These are phyloP conservation scores for Enteromius viviparus DNA, from an alignment of 2,797 vertebrate genomes.

Conservation along the genomic window DNA sequence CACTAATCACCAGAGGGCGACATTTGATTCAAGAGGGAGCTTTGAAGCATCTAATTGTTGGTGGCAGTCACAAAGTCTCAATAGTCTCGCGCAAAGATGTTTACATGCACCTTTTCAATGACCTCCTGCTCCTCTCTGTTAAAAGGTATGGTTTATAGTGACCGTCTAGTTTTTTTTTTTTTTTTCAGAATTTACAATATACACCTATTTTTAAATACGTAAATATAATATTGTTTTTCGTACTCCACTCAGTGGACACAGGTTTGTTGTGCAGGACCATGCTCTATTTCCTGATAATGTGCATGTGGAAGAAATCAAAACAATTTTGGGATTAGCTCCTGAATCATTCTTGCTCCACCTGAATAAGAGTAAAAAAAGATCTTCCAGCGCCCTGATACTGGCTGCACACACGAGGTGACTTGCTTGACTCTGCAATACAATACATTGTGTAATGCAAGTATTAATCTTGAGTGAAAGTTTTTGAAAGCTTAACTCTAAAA, in stretches of 20 bases:
- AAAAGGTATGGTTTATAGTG: constrained; percentile 66
- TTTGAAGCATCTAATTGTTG: constrained; percentile 69
- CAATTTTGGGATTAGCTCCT: constrained; percentile 69
- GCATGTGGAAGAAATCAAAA: constrained; percentile 66
- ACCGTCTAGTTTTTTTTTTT: too few relatives aligned
- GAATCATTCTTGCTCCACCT: constrained; percentile 76
- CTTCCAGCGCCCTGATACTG: constrained; percentile 70
- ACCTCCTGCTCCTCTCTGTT: constrained; percentile 78
- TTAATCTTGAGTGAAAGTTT: not conserved
- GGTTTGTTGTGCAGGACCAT: constrained; percentile 76
- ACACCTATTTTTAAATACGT: not conserved
- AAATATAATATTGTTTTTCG: not conserved
- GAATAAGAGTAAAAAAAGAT: constrained; percentile 64
- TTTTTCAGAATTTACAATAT: not conserved
- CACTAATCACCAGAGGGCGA: constrained; percentile 76
- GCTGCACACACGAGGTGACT: constrained; percentile 67
- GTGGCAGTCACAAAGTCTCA: constrained; percentile 48
- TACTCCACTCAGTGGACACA: constrained; percentile 66
- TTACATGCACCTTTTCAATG: constrained; percentile 83
- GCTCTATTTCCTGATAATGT: constrained; percentile 72
- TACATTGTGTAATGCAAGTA: not conserved
- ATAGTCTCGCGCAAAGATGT: constrained; percentile 64
- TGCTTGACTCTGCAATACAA: too few relatives aligned
- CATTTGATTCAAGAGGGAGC: constrained; percentile 75
- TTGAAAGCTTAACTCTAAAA: not conserved